Evolutionary conservation across 2,888 invertebrate genomes (phyloP).

Genomic region (Sinodicranocentrus sp.): DNA sequence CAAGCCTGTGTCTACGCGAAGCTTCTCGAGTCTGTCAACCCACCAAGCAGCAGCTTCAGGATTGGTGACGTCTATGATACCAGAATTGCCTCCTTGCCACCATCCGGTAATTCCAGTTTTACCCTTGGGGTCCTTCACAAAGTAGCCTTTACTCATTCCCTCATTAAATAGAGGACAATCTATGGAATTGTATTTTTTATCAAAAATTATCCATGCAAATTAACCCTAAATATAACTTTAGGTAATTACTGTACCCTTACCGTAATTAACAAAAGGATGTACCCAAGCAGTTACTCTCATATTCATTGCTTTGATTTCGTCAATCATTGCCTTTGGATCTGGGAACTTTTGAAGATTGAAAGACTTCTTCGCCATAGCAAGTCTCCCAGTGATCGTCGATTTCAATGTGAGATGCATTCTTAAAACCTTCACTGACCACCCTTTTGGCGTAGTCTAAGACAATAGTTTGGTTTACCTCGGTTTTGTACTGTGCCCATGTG

Average conservation of each 20-base stretch:
- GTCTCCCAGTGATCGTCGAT: slow-evolving; percentile 94
- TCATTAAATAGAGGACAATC: slow-evolving; percentile 84
- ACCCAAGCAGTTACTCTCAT: slow-evolving; percentile 90
- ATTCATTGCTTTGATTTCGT: slow-evolving; percentile 79
- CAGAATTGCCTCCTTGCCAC: slow-evolving; percentile 42
- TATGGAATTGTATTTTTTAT: not conserved
- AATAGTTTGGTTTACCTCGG: slow-evolving; percentile 43
- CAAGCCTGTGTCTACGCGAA: slow-evolving; percentile 84
- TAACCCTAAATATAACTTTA: not conserved
- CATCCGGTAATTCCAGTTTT: slow-evolving; percentile 78
- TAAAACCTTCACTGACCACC: slow-evolving; percentile 65
- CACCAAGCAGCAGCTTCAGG: slow-evolving; percentile 81
- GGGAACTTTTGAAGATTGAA: slow-evolving; percentile 86
- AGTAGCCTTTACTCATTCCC: slow-evolving; percentile 82
- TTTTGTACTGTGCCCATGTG: slow-evolving; percentile 65
- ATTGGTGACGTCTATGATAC: slow-evolving; percentile 87
- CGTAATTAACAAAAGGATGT: slow-evolving; percentile 89
- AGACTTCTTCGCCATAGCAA: slow-evolving; percentile 89
- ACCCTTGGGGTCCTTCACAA: slow-evolving; percentile 79
- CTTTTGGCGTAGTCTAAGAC: slow-evolving; percentile 63
- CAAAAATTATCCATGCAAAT: not conserved
- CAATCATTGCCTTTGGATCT: slow-evolving; percentile 77
- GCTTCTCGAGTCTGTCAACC: slow-evolving; percentile 77
- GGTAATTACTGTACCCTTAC: slow-evolving; percentile 59
- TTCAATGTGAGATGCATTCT: slow-evolving; percentile 83